Evolutionary conservation across 2,113 vertebrate genomes (phyloP), one percentile per base, ranked within the genome.

Genomic region (Phaethon lepturus): DNA sequence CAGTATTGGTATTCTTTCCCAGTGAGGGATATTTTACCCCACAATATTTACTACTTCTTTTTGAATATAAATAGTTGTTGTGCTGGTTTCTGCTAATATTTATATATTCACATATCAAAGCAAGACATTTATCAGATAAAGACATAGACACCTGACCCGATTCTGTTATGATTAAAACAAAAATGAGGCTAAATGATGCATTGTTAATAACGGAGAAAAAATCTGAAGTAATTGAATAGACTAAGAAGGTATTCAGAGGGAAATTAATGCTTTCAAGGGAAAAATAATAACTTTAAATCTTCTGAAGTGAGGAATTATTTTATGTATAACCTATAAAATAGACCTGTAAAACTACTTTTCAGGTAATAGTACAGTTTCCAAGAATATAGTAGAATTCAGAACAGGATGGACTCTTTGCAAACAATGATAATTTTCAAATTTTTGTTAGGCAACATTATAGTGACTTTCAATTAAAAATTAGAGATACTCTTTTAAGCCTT

Each of bases 201-300:
- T 49, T 92, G 73, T 84, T 97, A 92, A 88, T 87, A 92, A 45
- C 38, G 59, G 50, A 80, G 67, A 25, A 75, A 66, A 91, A 73
- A 40, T 85, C 53, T 31, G 64, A 84, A 75, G 68, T 53, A 69
- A 45, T 47, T 86, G 64, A 91, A 74, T 77, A 81, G 90, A 11
- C 31, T 59, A 40, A 86, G 59, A 68, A 93, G 35, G 76, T 92
- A 73, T 66, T 85, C 78, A 62, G 62, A 58, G 45, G 56, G 62
- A 93, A 89, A 86, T 90, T 38, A 93, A 56, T 78, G 29, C 40
- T 91, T 92, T 80, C 73, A 95, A 68, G 69, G 58, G 69, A 38
- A 93, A 92, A 97, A 83, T 59, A 94, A 35, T 50, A 74, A 88
- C 88, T 76, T 58, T 79, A 69, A 80, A 86, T 84, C 64, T 84